These are phyloP conservation scores for Drosophila murphyi DNA, from an alignment of 1,140 invertebrate genomes.

Conservation along the genomic window DNA sequence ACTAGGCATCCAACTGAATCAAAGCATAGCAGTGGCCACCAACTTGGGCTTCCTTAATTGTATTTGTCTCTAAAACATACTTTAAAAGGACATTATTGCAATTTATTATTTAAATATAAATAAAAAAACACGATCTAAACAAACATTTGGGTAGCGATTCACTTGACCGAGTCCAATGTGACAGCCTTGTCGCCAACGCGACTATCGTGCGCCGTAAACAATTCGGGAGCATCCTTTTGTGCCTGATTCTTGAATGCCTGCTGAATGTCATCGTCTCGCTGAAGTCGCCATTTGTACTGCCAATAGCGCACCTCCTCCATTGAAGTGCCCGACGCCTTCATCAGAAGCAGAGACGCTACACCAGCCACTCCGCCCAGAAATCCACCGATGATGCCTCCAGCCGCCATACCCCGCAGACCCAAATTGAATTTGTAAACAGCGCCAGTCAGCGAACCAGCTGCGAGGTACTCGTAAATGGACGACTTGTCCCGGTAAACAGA, in stretches of 20 bases:
- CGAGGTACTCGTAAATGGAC: conserved; percentile 88
- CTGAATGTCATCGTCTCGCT: conserved; percentile 70
- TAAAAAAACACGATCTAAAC: conserved; percentile 36
- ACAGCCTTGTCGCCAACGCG: conserved; percentile 55
- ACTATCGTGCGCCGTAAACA: conserved; percentile 66
- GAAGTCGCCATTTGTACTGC: conserved; percentile 85
- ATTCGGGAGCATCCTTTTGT: conserved; percentile 44
- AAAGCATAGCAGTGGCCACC: conserved; percentile 69
- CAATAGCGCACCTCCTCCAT: conserved; percentile 86
- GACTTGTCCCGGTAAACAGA: conserved; percentile 88
- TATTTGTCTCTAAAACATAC: conserved; percentile 53
- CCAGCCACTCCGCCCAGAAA: conserved; percentile 86
- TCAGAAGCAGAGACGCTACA: conserved; percentile 78
- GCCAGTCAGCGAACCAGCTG: conserved; percentile 88
- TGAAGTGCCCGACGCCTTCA: conserved; percentile 85
- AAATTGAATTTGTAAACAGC: conserved; percentile 81
- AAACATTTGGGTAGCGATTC: conserved; percentile 27
- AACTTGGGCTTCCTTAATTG: conserved; percentile 67
- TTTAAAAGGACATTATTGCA: conserved; percentile 72
- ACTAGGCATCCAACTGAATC: conserved; percentile 57
- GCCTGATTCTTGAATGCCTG: conserved; percentile 72
- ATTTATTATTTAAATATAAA: conserved; percentile 77
- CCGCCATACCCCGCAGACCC: conserved; percentile 87
- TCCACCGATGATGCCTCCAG: conserved; percentile 86
- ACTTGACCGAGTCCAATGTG: conserved; percentile 67